phyloP scores from a whole-genome alignment of 2,888 invertebrate genomes.

The Hypolimnas misippus region DNA sequence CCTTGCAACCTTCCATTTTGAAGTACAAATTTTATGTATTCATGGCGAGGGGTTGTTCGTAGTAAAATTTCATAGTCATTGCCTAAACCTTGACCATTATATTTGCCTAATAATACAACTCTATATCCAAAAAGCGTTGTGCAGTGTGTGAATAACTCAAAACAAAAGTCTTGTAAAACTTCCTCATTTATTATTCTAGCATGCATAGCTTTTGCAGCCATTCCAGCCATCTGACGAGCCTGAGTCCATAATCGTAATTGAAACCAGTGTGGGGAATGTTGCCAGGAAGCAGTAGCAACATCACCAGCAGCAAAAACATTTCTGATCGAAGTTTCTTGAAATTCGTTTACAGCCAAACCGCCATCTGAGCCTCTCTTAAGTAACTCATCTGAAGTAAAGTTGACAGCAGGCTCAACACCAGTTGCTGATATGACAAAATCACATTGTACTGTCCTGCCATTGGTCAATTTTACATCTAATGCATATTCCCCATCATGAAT shows the following conservation, averaged over 20 bases:
- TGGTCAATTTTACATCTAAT: slow-evolving; percentile 88
- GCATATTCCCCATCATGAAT: slow-evolving; percentile 82
- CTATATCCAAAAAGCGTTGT: slow-evolving; percentile 97
- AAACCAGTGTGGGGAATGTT: slow-evolving; percentile 91
- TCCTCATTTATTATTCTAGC: slow-evolving; percentile 84
- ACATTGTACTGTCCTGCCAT: slow-evolving; percentile 88
- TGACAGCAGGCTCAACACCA: slow-evolving; percentile 91
- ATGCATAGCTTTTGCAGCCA: slow-evolving; percentile 96
- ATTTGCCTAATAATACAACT: slow-evolving; percentile 95
- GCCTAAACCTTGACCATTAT: slow-evolving; percentile 95
- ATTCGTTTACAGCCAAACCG: slow-evolving; percentile 93
- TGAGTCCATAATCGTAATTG: slow-evolving; percentile 99
- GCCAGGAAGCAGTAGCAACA: slow-evolving; percentile 94
- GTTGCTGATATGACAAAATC: slow-evolving; percentile 98
- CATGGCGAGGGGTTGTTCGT: slow-evolving; percentile 90
- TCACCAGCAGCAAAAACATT: slow-evolving; percentile 98
- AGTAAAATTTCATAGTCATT: slow-evolving; percentile 92
- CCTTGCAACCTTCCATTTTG: slow-evolving; percentile 94
- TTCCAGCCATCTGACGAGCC: slow-evolving; percentile 98
- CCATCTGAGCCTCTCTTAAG: slow-evolving; percentile 87
- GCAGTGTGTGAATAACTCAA: slow-evolving; percentile 98
- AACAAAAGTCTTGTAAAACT: slow-evolving; percentile 95
- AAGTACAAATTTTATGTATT: slow-evolving; percentile 95
- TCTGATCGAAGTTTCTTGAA: slow-evolving; percentile 90
- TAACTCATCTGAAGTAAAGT: slow-evolving; percentile 80